phyloP scores from a whole-genome alignment of 92 coral and sea anemone genomes.

The Porites cylindrica region DNA sequence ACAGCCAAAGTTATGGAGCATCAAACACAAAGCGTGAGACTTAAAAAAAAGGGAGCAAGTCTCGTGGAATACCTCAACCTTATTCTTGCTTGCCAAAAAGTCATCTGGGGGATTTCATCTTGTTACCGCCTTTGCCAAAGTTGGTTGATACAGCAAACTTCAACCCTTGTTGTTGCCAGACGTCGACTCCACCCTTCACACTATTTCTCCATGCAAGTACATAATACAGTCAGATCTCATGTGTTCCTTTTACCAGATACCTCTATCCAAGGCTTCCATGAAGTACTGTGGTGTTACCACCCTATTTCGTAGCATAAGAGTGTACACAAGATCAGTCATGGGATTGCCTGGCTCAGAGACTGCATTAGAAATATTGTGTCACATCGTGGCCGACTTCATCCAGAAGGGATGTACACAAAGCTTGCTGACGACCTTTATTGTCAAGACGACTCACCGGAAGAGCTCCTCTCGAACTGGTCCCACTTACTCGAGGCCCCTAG shows the following conservation, averaged over 20 bases:
- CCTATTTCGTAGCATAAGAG: constrained; percentile 27
- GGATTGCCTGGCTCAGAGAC: constrained; percentile 31
- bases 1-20: no score
- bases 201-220: background rate
- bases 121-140: background rate
- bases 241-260: constrained; percentile 10
- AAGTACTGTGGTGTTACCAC: constrained; percentile 42
- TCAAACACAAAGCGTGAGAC: no score
- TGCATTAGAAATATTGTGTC: background rate
- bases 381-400: constrained; percentile 23
- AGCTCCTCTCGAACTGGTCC: constrained; percentile 38
- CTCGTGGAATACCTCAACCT: background rate
- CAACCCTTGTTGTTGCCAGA: constrained; percentile 6
- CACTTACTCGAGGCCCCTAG: constrained; percentile 24
- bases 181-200: background rate
- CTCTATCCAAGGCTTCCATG: constrained; percentile 32
- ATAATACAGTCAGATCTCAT: constrained; percentile 2
- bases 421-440: constrained; percentile 57
- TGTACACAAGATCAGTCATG: constrained; percentile 44
- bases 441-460: constrained; percentile 34
- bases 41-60: no score
- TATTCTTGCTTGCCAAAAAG: background rate
- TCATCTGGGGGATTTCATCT: background rate
- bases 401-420: constrained; percentile 43
- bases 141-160: background rate